A percentile compares a stretch with the other conserved stretches of the same genome.
phyloP scores from a whole-genome alignment of 1,140 invertebrate species.

The Drosophila nebulosa region DNA sequence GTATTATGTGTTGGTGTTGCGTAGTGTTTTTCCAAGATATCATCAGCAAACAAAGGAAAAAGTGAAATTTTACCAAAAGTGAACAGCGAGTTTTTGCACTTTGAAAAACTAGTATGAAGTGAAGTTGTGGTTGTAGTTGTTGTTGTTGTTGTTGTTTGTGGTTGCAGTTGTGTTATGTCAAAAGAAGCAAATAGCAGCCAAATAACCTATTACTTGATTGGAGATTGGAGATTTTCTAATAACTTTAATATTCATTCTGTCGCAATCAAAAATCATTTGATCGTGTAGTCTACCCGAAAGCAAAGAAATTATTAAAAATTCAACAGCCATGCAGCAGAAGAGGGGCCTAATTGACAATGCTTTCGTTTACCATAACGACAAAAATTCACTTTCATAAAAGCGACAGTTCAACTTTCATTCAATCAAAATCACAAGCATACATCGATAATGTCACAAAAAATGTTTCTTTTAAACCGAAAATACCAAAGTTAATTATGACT shows the following conservation, averaged over 20 bases:
- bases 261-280: background rate
- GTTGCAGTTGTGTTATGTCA: slow-evolving; percentile 25
- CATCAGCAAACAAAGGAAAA: slow-evolving; percentile 44
- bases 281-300: background rate
- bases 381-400: slow-evolving; percentile 58
- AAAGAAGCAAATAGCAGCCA: slow-evolving; percentile 40
- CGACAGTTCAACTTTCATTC: slow-evolving; percentile 57
- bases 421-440: slow-evolving; percentile 39
- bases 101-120: slow-evolving; percentile 41
- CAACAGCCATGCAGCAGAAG: slow-evolving; percentile 4
- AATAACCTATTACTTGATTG: background rate
- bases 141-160: slow-evolving; percentile 13
- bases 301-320: slow-evolving; percentile 18
- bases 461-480: slow-evolving; percentile 30
- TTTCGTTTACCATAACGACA: slow-evolving; percentile 33
- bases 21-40: background rate
- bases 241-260: slow-evolving; percentile 35
- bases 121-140: slow-evolving; percentile 3
- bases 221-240: slow-evolving; percentile 35
- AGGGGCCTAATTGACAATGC: slow-evolving; percentile 16
- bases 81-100: slow-evolving; percentile 37
- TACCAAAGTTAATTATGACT: slow-evolving; percentile 56
- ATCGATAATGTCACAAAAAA: slow-evolving; percentile 53
- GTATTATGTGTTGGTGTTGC: background rate
- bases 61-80: slow-evolving; percentile 68